Evolutionary conservation across 2,888 invertebrate genomes (phyloP).

Genomic region (Falcaria lacertinaria): DNA sequence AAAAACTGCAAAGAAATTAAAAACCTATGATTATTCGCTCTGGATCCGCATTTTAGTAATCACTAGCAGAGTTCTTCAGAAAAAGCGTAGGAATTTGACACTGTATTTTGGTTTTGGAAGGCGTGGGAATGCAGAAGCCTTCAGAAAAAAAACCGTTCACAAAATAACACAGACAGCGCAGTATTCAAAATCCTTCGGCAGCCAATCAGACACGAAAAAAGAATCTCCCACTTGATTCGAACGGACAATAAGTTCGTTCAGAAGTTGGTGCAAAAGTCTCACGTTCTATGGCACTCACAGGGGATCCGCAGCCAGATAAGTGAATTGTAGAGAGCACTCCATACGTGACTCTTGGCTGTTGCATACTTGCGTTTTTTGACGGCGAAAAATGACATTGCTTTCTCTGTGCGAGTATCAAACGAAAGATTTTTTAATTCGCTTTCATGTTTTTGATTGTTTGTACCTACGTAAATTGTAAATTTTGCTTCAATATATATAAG

Average conservation of each 20-base stretch:
- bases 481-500: too few species aligned
- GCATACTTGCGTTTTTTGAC: slow-evolving; percentile 12
- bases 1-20: too few species aligned
- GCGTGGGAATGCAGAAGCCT: background rate
- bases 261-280: slow-evolving; percentile 38
- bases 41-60: too few species aligned
- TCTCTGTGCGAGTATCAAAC: slow-evolving; percentile 3
- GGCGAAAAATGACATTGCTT: slow-evolving; percentile 5
- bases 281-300: slow-evolving; percentile 37
- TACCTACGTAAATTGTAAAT: background rate
- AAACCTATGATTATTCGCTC: too few species aligned
- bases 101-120: too few species aligned
- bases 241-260: slow-evolving; percentile 35
- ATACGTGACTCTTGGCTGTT: slow-evolving; percentile 36
- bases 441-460: background rate
- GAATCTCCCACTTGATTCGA: slow-evolving; percentile 14
- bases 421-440: background rate
- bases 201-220: slow-evolving; percentile 7
- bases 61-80: too few species aligned
- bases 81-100: too few species aligned
- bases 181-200: background rate
- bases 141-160: background rate
- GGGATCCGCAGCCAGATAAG: slow-evolving; percentile 44
- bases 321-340: slow-evolving; percentile 50
- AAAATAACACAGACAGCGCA: background rate